A percentile compares a stretch with the other conserved stretches of the same genome.
These are phyloP conservation scores for Myripristis murdjan DNA, from an alignment of 2,797 vertebrate species.

Conservation along the genomic window DNA sequence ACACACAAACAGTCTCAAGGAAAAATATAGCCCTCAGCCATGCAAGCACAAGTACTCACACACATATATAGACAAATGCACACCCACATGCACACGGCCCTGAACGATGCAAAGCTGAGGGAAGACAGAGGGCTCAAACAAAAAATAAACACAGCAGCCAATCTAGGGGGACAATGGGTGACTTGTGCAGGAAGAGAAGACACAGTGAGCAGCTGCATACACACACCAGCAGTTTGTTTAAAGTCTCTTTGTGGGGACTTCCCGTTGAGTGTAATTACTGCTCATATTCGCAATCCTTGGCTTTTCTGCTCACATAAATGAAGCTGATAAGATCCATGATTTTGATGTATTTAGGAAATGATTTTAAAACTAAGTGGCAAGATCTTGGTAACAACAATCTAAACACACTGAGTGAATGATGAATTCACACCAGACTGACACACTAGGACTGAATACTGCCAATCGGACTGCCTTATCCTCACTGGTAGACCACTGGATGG, in stretches of 20 bases:
- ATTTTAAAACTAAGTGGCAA: slow-evolving; percentile 59
- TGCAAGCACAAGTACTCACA: slow-evolving; percentile 2
- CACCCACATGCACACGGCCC: slow-evolving; percentile 15
- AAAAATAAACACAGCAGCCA: slow-evolving; percentile 74
- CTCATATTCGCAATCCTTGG: slow-evolving; percentile 64
- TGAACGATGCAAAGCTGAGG: slow-evolving; percentile 32
- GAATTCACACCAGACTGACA: slow-evolving; percentile 41
- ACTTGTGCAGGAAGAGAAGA: slow-evolving; percentile 71
- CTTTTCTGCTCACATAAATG: slow-evolving; percentile 57
- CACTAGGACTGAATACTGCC: slow-evolving; percentile 22
- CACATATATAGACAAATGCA: slow-evolving; percentile 32
- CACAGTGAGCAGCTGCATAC: slow-evolving; percentile 72
- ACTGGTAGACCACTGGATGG: slow-evolving; percentile 35
- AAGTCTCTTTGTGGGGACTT: slow-evolving; percentile 73
- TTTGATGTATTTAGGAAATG: slow-evolving; percentile 67
- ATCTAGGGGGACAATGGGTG: slow-evolving; percentile 66
- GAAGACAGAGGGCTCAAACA: slow-evolving; percentile 62
- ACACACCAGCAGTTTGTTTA: slow-evolving; percentile 68
- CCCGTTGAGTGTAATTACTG: slow-evolving; percentile 68
- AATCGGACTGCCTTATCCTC: slow-evolving; percentile 33
- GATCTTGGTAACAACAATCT: slow-evolving; percentile 52
- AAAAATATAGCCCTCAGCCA: slow-evolving; percentile 6
- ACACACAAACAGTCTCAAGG: slow-evolving; percentile 52
- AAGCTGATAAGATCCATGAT: slow-evolving; percentile 73
- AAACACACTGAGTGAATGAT: slow-evolving; percentile 40